Percentiles rank a stretch among this genome's conserved stretches.
Conservation (phyloP, 2,888 invertebrate species). For the Luperina nickerlii region DNA sequence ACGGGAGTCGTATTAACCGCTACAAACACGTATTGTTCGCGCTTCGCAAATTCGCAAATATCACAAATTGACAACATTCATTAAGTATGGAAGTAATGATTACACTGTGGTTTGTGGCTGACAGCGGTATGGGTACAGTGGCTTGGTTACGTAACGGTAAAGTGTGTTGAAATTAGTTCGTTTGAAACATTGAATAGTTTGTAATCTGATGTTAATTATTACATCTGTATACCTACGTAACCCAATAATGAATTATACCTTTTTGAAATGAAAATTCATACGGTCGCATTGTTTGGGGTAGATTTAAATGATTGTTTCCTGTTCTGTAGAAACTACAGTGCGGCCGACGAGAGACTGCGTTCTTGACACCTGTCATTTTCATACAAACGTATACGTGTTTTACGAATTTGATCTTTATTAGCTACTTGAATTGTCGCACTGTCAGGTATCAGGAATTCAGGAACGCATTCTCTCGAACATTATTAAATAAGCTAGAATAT, state of each 20-base stretch:
- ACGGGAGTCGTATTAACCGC: conserved; percentile 17
- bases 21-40: conserved; percentile 33
- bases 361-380: no score
- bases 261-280: background rate
- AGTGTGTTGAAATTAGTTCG: background rate
- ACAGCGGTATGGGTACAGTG: conserved; percentile 7
- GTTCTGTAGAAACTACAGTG: background rate
- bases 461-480: no score
- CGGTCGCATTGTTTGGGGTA: background rate
- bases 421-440: no score
- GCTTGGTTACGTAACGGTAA: background rate
- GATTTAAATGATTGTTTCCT: background rate
- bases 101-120: conserved; percentile 28
- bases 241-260: background rate
- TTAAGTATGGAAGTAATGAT: conserved; percentile 54
- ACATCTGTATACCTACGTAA: background rate
- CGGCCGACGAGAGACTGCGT: no score
- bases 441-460: no score
- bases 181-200: background rate
- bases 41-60: conserved; percentile 55
- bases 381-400: no score
- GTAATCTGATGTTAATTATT: conserved; percentile 1
- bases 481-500: background rate
- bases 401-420: no score
- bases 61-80: conserved; percentile 59